Evolutionary conservation across 1,140 invertebrate species (phyloP).

Genomic region (Nasonia vitripennis): DNA sequence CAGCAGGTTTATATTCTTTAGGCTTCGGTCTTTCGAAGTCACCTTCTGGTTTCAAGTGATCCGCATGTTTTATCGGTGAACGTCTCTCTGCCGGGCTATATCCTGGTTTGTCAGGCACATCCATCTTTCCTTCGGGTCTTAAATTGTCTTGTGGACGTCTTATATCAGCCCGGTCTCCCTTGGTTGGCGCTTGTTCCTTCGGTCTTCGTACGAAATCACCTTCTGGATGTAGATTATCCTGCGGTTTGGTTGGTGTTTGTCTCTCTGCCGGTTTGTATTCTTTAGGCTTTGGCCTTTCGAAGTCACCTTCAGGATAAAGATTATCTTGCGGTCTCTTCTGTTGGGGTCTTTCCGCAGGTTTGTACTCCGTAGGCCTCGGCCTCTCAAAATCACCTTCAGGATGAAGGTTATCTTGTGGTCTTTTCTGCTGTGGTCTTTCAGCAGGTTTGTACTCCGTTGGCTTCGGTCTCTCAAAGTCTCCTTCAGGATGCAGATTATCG

Average conservation of each 20-base stretch:
- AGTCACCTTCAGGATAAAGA: slow-evolving; percentile 77
- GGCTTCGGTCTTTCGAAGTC: slow-evolving; percentile 57
- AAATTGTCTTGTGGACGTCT: slow-evolving; percentile 78
- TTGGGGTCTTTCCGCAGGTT: slow-evolving; percentile 73
- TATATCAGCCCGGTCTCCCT: slow-evolving; percentile 70
- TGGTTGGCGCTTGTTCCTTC: slow-evolving; percentile 73
- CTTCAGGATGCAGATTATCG: slow-evolving; percentile 61
- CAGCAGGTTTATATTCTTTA: slow-evolving; percentile 77
- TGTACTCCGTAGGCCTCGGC: slow-evolving; percentile 75
- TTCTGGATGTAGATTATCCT: slow-evolving; percentile 79
- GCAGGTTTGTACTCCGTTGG: slow-evolving; percentile 58
- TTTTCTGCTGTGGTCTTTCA: slow-evolving; percentile 71
- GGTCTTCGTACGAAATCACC: too few relatives aligned
- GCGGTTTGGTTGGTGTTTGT: slow-evolving; percentile 75
- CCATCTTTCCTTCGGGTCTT: slow-evolving; percentile 77
- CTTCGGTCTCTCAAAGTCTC: slow-evolving; percentile 75
- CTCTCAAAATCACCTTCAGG: slow-evolving; percentile 63
- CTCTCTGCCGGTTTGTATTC: slow-evolving; percentile 74
- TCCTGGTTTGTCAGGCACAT: slow-evolving; percentile 70
- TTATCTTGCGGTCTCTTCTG: slow-evolving; percentile 77
- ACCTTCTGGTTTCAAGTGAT: slow-evolving; percentile 80
- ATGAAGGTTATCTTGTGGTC: slow-evolving; percentile 77
- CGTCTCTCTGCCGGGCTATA: slow-evolving; percentile 74
- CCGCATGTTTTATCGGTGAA: slow-evolving; percentile 76
- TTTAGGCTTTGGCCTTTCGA: slow-evolving; percentile 70